A percentile compares a stretch with the other conserved stretches of the same genome.
Evolutionary conservation across 2,113 vertebrate species (phyloP).

Genomic region (Pitta sordida): DNA sequence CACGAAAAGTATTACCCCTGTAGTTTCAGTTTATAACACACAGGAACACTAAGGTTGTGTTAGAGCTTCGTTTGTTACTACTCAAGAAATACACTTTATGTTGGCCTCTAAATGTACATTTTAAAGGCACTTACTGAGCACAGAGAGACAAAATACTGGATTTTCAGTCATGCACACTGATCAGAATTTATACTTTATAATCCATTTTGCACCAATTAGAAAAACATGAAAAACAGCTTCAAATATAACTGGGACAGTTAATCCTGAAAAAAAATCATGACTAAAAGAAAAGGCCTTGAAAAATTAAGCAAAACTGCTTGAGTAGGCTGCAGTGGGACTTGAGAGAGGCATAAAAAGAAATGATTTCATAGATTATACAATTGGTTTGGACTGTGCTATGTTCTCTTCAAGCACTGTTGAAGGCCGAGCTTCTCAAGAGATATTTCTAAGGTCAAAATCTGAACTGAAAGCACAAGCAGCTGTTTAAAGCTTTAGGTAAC

Average conservation of each 20-base stretch:
- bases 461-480: background rate
- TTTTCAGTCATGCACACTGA: background rate
- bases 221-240: background rate
- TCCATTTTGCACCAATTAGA: conserved; percentile 34
- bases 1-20: background rate
- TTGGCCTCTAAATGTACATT: background rate
- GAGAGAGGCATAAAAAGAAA: background rate
- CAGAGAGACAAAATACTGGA: background rate
- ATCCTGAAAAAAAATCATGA: background rate
- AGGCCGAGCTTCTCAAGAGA: background rate
- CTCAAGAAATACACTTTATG: background rate
- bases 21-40: background rate
- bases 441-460: background rate
- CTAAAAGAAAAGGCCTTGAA: conserved; percentile 12
- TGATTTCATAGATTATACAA: background rate
- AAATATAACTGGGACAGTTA: conserved; percentile 1
- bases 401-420: background rate
- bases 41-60: background rate
- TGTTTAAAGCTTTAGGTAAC: background rate
- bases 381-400: background rate
- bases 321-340: background rate
- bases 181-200: background rate
- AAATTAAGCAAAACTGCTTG: conserved; percentile 2
- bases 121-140: background rate
- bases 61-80: background rate